Evolutionary conservation across 2,113 vertebrate genomes (phyloP).

Genomic region (Callocephalon fimbriatum): DNA sequence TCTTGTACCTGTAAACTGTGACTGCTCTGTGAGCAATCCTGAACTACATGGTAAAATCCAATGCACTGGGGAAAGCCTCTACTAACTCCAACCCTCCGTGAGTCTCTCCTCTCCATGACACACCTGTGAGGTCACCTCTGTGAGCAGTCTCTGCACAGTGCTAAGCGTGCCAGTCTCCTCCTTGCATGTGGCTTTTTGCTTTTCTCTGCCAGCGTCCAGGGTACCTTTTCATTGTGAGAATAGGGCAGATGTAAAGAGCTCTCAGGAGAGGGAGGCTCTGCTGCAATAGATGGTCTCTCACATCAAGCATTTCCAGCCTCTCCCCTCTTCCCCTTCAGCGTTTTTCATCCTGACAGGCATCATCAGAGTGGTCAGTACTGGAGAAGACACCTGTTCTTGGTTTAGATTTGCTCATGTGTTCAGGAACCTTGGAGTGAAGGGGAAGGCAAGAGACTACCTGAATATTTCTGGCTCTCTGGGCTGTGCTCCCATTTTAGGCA

Average conservation of each 20-base stretch:
- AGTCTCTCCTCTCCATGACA: not conserved
- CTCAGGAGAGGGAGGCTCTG: not conserved
- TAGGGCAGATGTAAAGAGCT: not conserved
- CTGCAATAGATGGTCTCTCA: not conserved
- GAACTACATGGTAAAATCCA: not conserved
- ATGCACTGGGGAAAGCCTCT: not conserved
- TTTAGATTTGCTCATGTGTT: not conserved
- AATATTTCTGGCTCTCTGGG: not conserved
- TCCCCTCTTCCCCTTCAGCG: not conserved
- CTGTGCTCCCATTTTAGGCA: not conserved
- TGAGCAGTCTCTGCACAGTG: not conserved
- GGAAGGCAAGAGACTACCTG: not conserved
- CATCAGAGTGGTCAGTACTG: not conserved
- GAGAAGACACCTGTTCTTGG: not conserved
- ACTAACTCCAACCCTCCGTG: accelerated
- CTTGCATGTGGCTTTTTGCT: accelerated
- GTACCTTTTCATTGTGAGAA: not conserved
- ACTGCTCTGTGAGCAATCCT: not conserved
- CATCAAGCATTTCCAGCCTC: not conserved
- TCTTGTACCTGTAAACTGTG: not conserved
- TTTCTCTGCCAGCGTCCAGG: not conserved
- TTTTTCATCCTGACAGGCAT: not conserved
- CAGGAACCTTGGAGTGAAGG: not conserved
- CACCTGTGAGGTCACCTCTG: accelerated
- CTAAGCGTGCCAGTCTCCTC: not conserved